Evolutionary conservation across 2,113 vertebrate genomes (phyloP), one percentile per base, ranked within the genome.

Genomic region (Polypterus senegalus): DNA sequence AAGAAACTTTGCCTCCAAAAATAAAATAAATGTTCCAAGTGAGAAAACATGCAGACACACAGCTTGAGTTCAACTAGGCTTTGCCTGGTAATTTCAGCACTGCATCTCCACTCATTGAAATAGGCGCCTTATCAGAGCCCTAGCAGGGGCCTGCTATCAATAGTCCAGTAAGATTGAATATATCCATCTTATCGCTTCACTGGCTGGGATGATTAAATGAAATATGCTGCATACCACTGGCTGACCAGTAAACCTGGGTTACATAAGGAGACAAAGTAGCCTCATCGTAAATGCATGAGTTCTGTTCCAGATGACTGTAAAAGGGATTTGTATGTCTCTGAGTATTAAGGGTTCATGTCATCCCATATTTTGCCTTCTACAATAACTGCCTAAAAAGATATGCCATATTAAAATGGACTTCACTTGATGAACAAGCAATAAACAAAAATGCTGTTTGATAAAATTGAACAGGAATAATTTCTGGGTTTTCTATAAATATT

Each of bases 71-170:
- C 44, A 62, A 11, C 9, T n/a, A 47, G 3, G 56, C 9, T 10
- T 6, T 10, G 67, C 64, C 69, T 66, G 74, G 63, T 72, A 68
- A 64, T 73, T 77, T 81, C 78, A 73, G 74, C 66, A 9, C 7
- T 45, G 45, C 7, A 11, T 58, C 51, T 53, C 51, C 72, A 75
- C 67, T 65, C 66, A 65, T 74, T 72, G 68, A 74, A 74, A 75
- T 80, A 76, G 65, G 61, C 74, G 73, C 67, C 68, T 84, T 80
- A 77, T 83, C 82, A 79, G 80, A 57, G 45, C 67, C 63, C 51
- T 73, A 75, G 73, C 78, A 74, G 72, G 58, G 68, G 67, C 61
- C 67, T 48, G 47, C 58, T 67, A 69, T 67, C 72, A 74, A 63
- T 63, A 64, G 60, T 66, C 62, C 67, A 72, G 63, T 65, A 70